Evolutionary conservation across 1,140 invertebrate species (phyloP), one percentile per base, ranked within the genome.

Genomic region (Drosophila watanabei): DNA sequence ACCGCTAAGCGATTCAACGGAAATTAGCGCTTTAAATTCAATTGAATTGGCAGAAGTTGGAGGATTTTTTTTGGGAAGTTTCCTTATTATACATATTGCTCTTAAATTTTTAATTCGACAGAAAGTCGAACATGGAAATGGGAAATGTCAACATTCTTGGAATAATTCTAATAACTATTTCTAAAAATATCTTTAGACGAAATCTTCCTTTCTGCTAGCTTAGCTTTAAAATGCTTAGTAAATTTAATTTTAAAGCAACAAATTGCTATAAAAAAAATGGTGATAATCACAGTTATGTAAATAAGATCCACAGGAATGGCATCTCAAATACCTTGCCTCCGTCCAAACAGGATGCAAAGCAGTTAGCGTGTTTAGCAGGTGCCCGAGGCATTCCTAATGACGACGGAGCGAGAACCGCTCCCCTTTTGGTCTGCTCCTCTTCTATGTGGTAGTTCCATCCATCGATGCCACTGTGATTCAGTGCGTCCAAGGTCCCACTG

Each of bases 401-500:
- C 68, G 39, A 45, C 33, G 52, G 13, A 37, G 30, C 51, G 6
- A 33, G 20, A 16, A 30, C 33, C 43, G 35, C 41, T 35, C 37
- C 45, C 51, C 7, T 30, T 71, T 32, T 16, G 37, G 20, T 20
- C 11, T 57, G 54, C 43, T 60, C 54, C 46, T 43, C 68, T 48
- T 43, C 35, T 24, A 39, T 32, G 24, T 28, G 24, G 48, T 28
- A 16, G 30, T 14, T 54, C 66, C 48, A 52, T 54, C 66, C 48
- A 52, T 49, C 32, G 57, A 45, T 54, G 49, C 62, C 30, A 32
- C 37, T 33, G 62, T 69, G 71, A 73, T 73, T 52, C 45, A 45
- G 68, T 41, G n/a, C 33, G 49, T 39, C 76, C 75, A 78, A 78
- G 75, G 75, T 69, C 76, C 64, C 58, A 70, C 13, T 78, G 75